phyloP scores from a whole-genome alignment of 2,113 vertebrate species.

The Bubo blakistoni region DNA sequence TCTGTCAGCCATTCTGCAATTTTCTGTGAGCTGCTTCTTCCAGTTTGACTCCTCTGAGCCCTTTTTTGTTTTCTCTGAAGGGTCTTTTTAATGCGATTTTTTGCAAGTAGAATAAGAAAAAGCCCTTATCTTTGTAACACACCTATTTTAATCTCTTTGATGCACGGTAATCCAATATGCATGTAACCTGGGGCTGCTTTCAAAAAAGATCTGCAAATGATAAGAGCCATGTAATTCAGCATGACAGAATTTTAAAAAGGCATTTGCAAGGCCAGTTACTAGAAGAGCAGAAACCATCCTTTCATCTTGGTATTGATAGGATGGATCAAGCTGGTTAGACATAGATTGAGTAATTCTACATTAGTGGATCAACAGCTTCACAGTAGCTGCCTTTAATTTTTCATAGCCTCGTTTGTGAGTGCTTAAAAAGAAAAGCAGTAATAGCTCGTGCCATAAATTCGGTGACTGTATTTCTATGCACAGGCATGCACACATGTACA shows the following conservation, averaged over 20 bases:
- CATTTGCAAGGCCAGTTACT: not conserved
- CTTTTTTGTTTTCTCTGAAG: constrained; percentile 23
- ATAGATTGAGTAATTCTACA: not conserved
- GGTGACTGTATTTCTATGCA: not conserved
- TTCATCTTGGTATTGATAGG: constrained; percentile 39
- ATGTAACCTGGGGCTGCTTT: constrained; percentile 70
- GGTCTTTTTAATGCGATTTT: constrained; percentile 56
- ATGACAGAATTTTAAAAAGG: constrained; percentile 1
- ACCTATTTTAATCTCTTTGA: constrained; percentile 75
- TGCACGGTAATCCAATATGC: constrained; percentile 75
- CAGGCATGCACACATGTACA: not conserved
- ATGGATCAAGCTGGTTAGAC: constrained; percentile 6
- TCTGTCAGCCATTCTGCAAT: not conserved
- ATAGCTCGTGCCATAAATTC: not conserved
- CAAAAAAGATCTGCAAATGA: constrained; percentile 37
- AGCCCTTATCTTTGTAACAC: constrained; percentile 69
- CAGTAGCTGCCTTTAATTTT: constrained; percentile 1
- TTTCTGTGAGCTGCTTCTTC: not conserved
- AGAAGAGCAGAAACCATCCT: not conserved
- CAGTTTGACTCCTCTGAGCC: not conserved
- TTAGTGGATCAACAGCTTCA: constrained; percentile 26
- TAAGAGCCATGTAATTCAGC: constrained; percentile 43
- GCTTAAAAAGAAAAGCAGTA: not conserved
- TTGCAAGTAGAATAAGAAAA: constrained; percentile 59
- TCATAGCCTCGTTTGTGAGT: not conserved